Conservation (phyloP, 2,113 vertebrate species). For the Lethenteron camtschaticum region DNA sequence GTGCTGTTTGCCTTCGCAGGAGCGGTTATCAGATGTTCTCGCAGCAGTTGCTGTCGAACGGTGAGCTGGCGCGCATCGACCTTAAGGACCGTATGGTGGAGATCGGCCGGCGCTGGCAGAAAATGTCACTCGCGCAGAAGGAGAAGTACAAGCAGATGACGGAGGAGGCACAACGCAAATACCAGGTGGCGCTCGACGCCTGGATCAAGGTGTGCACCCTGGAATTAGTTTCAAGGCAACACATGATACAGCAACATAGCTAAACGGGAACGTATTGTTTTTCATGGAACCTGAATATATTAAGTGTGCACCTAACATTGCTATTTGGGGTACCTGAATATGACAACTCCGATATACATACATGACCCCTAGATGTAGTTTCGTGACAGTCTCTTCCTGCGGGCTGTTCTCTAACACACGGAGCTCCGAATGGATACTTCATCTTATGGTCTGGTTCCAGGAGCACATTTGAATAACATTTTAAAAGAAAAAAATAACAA, state of each 20-base stretch:
- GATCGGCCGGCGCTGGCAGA: constrained; percentile 87
- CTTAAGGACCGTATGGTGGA: constrained; percentile 88
- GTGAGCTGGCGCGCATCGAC: constrained; percentile 76
- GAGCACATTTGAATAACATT: not conserved
- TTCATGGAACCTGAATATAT: too few species aligned
- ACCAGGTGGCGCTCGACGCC: constrained; percentile 67
- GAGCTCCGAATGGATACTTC: too few species aligned
- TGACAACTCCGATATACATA: too few species aligned
- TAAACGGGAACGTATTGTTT: too few species aligned
- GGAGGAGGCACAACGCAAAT: constrained; percentile 80
- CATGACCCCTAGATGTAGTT: not conserved
- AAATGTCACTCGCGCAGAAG: constrained; percentile 60
- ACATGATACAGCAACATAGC: too few species aligned
- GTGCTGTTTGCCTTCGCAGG: constrained; percentile 19
- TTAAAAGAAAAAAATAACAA: not conserved
- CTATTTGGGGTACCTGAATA: not conserved
- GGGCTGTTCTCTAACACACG: not conserved
- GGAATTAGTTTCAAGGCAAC: not conserved
- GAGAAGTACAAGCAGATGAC: constrained; percentile 90
- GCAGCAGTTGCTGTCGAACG: constrained; percentile 85
- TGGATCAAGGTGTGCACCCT: constrained; percentile 59
- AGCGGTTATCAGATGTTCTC: constrained; percentile 98
- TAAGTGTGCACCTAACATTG: too few species aligned
- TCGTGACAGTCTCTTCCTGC: not conserved
- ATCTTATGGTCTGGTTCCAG: not conserved